phyloP scores from a whole-genome alignment of 1,140 invertebrate genomes.

The Aplysia californica region DNA sequence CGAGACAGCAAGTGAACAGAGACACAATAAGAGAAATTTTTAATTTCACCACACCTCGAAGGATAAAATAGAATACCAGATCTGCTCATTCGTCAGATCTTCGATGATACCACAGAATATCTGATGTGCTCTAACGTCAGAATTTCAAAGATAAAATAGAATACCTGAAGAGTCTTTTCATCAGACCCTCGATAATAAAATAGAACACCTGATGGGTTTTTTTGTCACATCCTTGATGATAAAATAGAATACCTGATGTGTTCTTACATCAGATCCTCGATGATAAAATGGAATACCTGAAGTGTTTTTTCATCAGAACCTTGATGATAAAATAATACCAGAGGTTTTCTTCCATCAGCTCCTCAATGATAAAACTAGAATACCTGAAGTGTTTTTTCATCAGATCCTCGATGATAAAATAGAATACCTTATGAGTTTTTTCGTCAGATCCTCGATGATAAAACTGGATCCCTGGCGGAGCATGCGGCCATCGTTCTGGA shows the following conservation, averaged over 20 bases:
- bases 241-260: constrained; percentile 57
- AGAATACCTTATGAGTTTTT: constrained; percentile 58
- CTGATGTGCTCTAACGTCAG: no score
- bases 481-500: constrained; percentile 59
- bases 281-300: constrained; percentile 59
- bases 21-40: no score
- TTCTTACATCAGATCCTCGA: constrained; percentile 59
- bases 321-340: no score
- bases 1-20: no score
- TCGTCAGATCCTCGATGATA: constrained; percentile 58
- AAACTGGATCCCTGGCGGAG: constrained; percentile 60
- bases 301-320: no score
- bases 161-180: no score
- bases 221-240: constrained; percentile 59
- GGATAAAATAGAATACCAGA: constrained; percentile 59
- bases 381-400: constrained; percentile 50
- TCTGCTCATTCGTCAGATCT: no score
- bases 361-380: no score
- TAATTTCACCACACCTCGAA: constrained; percentile 59
- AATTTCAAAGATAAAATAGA: no score
- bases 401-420: constrained; percentile 63
- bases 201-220: constrained; percentile 57
- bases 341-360: no score
- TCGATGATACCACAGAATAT: no score
- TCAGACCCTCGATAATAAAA: constrained; percentile 63